Base-by-base conservation (phyloP, 1,140 invertebrate genomes). In the Diploscapter pachys region DNA sequence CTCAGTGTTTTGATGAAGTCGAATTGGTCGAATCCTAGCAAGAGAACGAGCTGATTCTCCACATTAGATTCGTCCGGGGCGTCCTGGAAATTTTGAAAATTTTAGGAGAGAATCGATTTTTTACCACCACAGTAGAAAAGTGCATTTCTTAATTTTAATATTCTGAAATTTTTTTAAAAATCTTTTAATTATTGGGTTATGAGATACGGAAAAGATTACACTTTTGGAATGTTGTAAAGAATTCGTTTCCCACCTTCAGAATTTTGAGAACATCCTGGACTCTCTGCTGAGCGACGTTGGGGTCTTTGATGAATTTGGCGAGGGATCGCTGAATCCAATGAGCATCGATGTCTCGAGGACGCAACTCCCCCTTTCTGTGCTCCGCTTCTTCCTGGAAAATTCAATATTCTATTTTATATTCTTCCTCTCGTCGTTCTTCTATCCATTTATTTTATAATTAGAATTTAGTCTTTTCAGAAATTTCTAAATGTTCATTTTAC, bases 261-360 rank as follows among this genome's bases (percentile, higher is more conserved):
- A 98, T 94, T 69, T 91, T 90, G 8, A 99, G 86, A 9, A 98
- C 94, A 89, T 99, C 95, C n/a, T 90, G 90, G 4, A 94, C 92
- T 88, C 93, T 93, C 48, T 92, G 91, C 88, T 99, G 96, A 0
- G 96, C 97, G 13, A 93, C 90, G 88, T 88, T 88, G 4, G 96
- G 94, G 88, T 99, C 96, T 80, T 94, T 91, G 87, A 95, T 94
- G 86, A 86, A 93, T 91, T 89, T 88, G 70, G 93, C 94, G 0
- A 99, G 89, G 76, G 93, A 91, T 78, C 97, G 89, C 87, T 99
- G 96, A 55, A 99, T 89, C 97, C 97, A 99, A 87, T 98, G 98
- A 3, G 97, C 96, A 89, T 99, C 97, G 81, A 99, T 98, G 83
- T 99, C 95, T 77, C 95, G 88, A 0, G 96, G 94, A 51, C 77